phyloP scores from a whole-genome alignment of 2,888 invertebrate genomes.

The Craniophora ligustri region DNA sequence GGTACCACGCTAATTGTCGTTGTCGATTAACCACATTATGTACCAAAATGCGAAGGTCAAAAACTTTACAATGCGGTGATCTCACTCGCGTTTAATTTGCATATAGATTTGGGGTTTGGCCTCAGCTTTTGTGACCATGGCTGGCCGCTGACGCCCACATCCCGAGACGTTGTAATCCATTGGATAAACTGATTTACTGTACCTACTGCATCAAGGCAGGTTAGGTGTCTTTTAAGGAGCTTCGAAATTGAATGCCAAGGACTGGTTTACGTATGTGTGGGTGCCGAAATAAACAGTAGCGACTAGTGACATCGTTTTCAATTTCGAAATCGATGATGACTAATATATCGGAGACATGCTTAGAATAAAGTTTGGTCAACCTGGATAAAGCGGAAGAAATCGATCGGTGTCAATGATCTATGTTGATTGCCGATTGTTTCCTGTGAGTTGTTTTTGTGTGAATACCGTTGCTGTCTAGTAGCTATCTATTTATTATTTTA shows the following conservation, averaged over 20 bases:
- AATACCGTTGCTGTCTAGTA: constrained; percentile 25
- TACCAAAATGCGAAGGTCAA: constrained; percentile 54
- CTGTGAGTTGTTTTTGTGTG: constrained; percentile 8
- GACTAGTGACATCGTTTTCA: constrained; percentile 21
- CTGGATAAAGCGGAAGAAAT: constrained; percentile 35
- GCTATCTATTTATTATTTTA: no score
- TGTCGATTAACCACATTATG: constrained; percentile 47
- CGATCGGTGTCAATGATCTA: constrained; percentile 44
- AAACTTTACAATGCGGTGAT: constrained; percentile 69
- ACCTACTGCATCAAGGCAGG: constrained; percentile 24
- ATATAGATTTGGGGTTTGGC: constrained; percentile 74
- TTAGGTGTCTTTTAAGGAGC: constrained; percentile 19
- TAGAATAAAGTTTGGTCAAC: constrained; percentile 36
- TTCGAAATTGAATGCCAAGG: constrained; percentile 20
- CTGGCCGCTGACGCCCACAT: constrained; percentile 57
- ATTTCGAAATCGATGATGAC: constrained; percentile 39
- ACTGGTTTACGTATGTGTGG: constrained; percentile 29
- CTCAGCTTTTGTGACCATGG: constrained; percentile 59
- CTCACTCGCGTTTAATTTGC: constrained; percentile 75
- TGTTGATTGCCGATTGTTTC: constrained; percentile 26
- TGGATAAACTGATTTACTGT: constrained; percentile 23
- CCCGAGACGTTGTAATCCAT: constrained; percentile 30
- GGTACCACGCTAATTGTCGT: constrained; percentile 26
- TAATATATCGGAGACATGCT: constrained; percentile 42
- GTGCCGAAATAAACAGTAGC: constrained; percentile 31